A percentile compares a stretch with the other conserved stretches of the same genome.
Conservation (phyloP, 92 coral and sea anemone species). For the Siderastrea radians region DNA sequence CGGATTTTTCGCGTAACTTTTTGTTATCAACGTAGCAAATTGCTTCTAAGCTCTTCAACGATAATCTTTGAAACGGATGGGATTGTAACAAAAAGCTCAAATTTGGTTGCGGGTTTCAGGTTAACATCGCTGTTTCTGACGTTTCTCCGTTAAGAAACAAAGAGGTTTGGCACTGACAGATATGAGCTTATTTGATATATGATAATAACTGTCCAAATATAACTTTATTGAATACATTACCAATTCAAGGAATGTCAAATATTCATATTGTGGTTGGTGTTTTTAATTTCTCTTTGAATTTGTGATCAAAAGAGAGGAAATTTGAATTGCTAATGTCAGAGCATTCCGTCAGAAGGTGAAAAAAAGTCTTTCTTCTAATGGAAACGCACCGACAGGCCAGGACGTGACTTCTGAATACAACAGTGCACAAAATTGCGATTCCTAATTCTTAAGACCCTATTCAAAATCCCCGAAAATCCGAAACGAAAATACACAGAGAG, state of each 20-base stretch:
- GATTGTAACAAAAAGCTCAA: background rate
- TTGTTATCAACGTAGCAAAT: background rate
- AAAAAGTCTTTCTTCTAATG: background rate
- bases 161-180: background rate
- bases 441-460: background rate
- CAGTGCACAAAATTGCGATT: background rate
- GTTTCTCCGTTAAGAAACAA: background rate
- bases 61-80: background rate
- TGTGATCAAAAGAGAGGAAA: conserved; percentile 12
- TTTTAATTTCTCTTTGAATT: conserved; percentile 9
- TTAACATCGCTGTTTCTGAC: background rate
- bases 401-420: conserved; percentile 33
- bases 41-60: background rate
- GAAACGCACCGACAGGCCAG: background rate
- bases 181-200: background rate
- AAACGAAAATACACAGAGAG: conserved; percentile 11
- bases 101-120: background rate
- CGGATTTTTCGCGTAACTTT: background rate
- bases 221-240: conserved; percentile 9
- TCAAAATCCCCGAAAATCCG: conserved; percentile 12
- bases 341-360: background rate
- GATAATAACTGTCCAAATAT: conserved; percentile 8
- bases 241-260: conserved; percentile 20
- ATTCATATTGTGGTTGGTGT: background rate
- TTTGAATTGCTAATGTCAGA: conserved; percentile 5